Conservation (phyloP, 2,888 invertebrate species). For the Parnassius smintheus region DNA sequence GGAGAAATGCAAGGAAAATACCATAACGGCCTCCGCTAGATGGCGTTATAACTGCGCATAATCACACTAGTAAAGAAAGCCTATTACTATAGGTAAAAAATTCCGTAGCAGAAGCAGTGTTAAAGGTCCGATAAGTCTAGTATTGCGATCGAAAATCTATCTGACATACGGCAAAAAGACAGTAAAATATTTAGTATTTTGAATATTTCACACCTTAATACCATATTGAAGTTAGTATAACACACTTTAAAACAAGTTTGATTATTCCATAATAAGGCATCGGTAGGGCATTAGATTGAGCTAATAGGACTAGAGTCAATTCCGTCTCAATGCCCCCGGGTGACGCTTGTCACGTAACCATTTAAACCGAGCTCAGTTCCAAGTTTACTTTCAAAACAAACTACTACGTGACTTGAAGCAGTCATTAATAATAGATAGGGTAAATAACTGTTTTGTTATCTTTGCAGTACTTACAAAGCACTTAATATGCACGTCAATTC, state of each 20-base stretch:
- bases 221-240: not conserved
- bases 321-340: conserved; percentile 1
- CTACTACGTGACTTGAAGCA: conserved; percentile 4
- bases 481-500: no score
- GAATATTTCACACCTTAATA: not conserved
- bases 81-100: no score
- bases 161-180: not conserved
- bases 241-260: not conserved
- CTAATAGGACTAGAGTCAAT: not conserved
- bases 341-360: not conserved
- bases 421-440: conserved; percentile 19
- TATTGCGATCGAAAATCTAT: no score
- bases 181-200: not conserved
- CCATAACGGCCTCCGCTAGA: no score
- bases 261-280: not conserved
- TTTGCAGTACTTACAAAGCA: no score
- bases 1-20: no score
- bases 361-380: not conserved
- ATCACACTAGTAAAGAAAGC: no score
- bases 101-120: no score
- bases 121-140: no score
- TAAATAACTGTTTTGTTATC: no score
- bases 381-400: conserved; percentile 12
- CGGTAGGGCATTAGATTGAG: not conserved
- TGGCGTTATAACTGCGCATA: no score